Conservation (phyloP, 2,888 invertebrate species). For the Folsomia manolachei region DNA sequence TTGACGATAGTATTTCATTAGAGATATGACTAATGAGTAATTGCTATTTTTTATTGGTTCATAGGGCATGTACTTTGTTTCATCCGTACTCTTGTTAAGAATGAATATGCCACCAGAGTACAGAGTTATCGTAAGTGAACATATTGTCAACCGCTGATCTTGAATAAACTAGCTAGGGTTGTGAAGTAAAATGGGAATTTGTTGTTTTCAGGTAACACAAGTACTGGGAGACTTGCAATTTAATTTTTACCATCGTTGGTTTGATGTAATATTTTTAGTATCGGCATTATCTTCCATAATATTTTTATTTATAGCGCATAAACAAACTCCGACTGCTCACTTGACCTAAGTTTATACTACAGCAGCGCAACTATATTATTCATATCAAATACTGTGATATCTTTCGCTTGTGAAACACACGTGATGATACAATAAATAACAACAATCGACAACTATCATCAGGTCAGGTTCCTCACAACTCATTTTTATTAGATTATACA, state of each 20-base stretch:
- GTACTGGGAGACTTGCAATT: slow-evolving; percentile 96
- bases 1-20: not conserved
- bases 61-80: slow-evolving; percentile 99
- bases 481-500: too few relatives aligned
- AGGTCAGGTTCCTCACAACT: too few relatives aligned
- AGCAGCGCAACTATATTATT: not conserved
- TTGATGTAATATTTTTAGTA: slow-evolving; percentile 97
- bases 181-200: not conserved
- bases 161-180: too few relatives aligned
- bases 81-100: slow-evolving; percentile 91
- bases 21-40: not conserved
- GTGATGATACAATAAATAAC: too few relatives aligned
- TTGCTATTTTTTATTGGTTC: slow-evolving; percentile 51
- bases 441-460: too few relatives aligned
- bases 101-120: slow-evolving; percentile 99
- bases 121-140: slow-evolving; percentile 69
- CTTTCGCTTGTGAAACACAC: too few relatives aligned
- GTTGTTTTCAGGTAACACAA: slow-evolving; percentile 61
- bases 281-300: slow-evolving; percentile 93
- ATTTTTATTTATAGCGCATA: slow-evolving; percentile 92
- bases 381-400: too few relatives aligned
- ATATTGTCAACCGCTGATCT: too few relatives aligned
- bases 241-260: slow-evolving; percentile 99
- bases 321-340: slow-evolving; percentile 63
- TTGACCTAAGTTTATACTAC: slow-evolving; percentile 32